These are phyloP conservation scores for Mus spretus DNA, from an alignment of 2,797 vertebrate genomes.

Conservation along the genomic window DNA sequence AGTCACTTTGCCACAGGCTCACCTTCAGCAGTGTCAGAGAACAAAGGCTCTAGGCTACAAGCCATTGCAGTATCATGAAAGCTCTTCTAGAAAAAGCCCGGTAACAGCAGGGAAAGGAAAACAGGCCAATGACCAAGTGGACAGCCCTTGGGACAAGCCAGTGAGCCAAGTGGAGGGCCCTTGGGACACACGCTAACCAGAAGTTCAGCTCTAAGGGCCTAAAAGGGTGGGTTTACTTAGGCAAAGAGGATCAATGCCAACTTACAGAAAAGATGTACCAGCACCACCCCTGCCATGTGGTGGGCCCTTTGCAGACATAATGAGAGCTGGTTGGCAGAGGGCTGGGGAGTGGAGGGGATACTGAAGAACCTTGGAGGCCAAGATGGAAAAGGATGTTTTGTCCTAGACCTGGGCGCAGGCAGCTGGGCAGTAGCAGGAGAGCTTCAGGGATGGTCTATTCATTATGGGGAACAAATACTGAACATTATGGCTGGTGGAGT, in stretches of 20 bases:
- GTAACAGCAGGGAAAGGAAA: neutral
- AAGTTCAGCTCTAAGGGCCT: neutral
- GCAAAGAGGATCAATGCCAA: neutral
- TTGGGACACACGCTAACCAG: rapidly evolving
- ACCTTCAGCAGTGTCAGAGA: neutral
- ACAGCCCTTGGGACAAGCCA: neutral
- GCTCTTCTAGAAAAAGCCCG: neutral
- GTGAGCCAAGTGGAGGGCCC: neutral
- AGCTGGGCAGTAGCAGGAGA: neutral
- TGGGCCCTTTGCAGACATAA: neutral
- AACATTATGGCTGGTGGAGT: neutral
- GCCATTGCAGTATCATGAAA: neutral
- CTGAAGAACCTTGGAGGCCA: neutral
- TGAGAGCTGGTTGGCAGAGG: neutral
- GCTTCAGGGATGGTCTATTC: neutral
- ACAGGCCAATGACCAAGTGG: neutral
- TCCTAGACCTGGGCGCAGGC: neutral
- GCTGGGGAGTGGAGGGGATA: too few species aligned
- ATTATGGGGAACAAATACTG: neutral
- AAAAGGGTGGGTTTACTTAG: neutral
- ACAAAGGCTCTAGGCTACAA: neutral
- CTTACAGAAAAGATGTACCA: neutral
- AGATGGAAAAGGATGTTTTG: neutral
- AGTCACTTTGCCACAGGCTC: neutral
- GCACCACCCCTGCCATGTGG: neutral